Percentiles rank a stretch among this genome's conserved stretches.
Conservation (phyloP, 2,797 vertebrate species). For the Typhlichthys subterraneus region DNA sequence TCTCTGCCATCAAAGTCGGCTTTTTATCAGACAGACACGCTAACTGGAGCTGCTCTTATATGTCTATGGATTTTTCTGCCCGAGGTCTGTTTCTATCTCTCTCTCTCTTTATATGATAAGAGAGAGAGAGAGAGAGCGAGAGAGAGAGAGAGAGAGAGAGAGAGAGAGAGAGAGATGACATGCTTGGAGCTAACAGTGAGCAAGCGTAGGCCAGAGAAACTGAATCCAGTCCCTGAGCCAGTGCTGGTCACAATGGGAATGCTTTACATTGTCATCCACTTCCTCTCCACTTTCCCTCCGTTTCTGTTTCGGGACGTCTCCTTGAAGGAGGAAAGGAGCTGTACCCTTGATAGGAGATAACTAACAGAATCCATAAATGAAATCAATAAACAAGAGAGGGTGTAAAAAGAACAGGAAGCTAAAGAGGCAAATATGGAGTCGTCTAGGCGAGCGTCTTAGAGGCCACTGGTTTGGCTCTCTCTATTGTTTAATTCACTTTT, state of each 20-base stretch:
- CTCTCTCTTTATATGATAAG: background rate
- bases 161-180: slow-evolving; percentile 26
- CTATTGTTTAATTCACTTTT: slow-evolving; percentile 12
- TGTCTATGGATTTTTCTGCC: slow-evolving; percentile 78
- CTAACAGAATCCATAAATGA: slow-evolving; percentile 71
- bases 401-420: slow-evolving; percentile 72
- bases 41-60: slow-evolving; percentile 78
- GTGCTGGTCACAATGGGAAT: slow-evolving; percentile 65
- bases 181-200: slow-evolving; percentile 41
- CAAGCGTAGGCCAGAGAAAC: slow-evolving; percentile 58
- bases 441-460: slow-evolving; percentile 36
- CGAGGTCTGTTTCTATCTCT: slow-evolving; percentile 42
- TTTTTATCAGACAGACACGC: slow-evolving; percentile 73
- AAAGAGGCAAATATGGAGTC: slow-evolving; percentile 50
- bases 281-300: slow-evolving; percentile 68
- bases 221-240: slow-evolving; percentile 63
- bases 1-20: slow-evolving; percentile 82
- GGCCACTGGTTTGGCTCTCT: slow-evolving; percentile 27
- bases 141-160: slow-evolving; percentile 12
- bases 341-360: slow-evolving; percentile 67
- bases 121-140: background rate
- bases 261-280: slow-evolving; percentile 72
- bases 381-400: slow-evolving; percentile 69
- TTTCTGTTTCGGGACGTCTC: slow-evolving; percentile 66
- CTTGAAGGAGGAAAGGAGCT: slow-evolving; percentile 56